A percentile compares a stretch with the other conserved stretches of the same genome.
Conservation (phyloP, 2,113 vertebrate species). For the Sander vitreus region DNA sequence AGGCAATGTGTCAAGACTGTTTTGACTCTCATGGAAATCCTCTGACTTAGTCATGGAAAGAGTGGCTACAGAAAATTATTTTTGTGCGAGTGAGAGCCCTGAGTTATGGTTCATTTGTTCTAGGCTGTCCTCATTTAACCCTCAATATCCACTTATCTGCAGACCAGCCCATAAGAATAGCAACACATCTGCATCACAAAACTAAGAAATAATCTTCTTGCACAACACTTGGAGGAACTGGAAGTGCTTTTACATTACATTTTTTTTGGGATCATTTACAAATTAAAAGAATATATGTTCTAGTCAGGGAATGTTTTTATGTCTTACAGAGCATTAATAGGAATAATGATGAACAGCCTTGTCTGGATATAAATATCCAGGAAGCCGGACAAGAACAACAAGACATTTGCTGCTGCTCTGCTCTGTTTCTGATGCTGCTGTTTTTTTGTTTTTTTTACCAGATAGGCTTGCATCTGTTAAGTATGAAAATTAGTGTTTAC, state of each 20-base stretch:
- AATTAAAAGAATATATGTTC: not conserved
- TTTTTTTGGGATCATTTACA: not conserved
- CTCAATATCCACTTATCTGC: not conserved
- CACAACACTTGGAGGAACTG: not conserved
- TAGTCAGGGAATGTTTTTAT: not conserved
- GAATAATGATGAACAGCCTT: not conserved
- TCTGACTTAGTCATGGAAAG: constrained; percentile 50
- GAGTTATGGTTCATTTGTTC: constrained; percentile 9
- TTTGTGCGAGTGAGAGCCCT: constrained; percentile 15
- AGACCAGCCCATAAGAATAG: not conserved
- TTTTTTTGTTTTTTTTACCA: not conserved
- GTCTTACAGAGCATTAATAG: not conserved
- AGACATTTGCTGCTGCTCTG: not conserved
- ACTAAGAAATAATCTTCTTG: not conserved
- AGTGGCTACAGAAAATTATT: constrained; percentile 11
- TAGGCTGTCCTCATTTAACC: constrained; percentile 28
- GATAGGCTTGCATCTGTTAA: not conserved
- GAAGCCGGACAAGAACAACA: constrained; percentile 1
- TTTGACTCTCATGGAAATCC: constrained; percentile 37
- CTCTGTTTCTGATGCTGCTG: not conserved
- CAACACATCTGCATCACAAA: not conserved
- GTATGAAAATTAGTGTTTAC: not conserved
- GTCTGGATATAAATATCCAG: not conserved
- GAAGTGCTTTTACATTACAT: not conserved
- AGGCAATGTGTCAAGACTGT: constrained; percentile 2